Evolutionary conservation across 2,113 vertebrate genomes (phyloP), one percentile per base, ranked within the genome.

Genomic region (Rhinichthys klamathensis): DNA sequence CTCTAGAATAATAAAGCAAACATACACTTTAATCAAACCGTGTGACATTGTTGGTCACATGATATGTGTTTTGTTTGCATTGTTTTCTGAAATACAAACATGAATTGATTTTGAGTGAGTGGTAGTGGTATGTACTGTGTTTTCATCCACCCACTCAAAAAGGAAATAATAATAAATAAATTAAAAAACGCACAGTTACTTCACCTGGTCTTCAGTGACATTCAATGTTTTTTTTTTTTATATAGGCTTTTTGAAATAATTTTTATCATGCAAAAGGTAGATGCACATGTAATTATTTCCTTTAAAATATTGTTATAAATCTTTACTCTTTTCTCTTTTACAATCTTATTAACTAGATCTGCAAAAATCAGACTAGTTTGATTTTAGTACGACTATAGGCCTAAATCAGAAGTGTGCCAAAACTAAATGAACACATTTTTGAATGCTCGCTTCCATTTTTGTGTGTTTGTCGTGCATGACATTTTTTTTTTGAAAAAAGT

Each of bases 71-170:
- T 7, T 44, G 35, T 63, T 79, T 78, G 27, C 27, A n/a, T 58
- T 61, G 6, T 25, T 79, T 38, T 16, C 21, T 79, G 58, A 44
- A 79, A 58, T 6, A 56, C 56, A 79, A 79, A 41, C 21, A 38
- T 6, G 3, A 41, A 2, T 0, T 61, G 77, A 44, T 61, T 63
- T 80, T 80, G 8, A 13, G 38, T 63, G 58, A 61, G 23, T 38
- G 35, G 35, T 1, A 38, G 35, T 25, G 77, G 77, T 60, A 44
- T 44, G 12, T n/a, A 63, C 54, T n/a, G 30, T 38, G 51, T 78
- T 78, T 78, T 78, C 51, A 38, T 60, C 51, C 51, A 56, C 74
- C 49, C 49, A 78, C 75, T 60, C 76, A 60, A 60, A 10, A 60
- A 60, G 76, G 54, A 79, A 79, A 60, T 56, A 15, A 32, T 12